Conservation (phyloP, 2,797 vertebrate genomes). For the Carduelis carduelis region DNA sequence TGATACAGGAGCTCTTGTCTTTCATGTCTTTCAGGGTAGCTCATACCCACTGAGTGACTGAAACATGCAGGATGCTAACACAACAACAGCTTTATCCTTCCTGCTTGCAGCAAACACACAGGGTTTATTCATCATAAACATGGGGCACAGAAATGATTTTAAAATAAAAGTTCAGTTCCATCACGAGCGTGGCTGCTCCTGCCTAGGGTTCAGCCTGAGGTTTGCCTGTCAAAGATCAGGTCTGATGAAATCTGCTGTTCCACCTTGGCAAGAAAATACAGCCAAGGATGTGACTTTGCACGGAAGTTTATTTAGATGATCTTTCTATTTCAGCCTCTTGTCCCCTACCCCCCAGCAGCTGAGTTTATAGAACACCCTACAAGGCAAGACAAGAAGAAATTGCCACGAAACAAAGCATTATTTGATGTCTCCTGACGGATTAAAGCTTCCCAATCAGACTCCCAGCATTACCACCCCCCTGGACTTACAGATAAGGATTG, state of each 20-base stretch:
- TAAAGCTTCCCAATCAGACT: background rate
- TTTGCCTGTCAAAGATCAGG: background rate
- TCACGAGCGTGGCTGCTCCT: background rate
- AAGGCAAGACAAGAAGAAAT: conserved; percentile 68
- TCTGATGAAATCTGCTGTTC: background rate
- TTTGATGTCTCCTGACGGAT: conserved; percentile 43
- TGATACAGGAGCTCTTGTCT: background rate
- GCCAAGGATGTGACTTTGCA: background rate
- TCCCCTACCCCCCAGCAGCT: background rate
- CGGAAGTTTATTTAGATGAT: background rate
- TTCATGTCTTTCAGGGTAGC: background rate
- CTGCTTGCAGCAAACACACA: background rate
- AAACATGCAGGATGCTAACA: background rate
- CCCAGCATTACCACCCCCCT: background rate
- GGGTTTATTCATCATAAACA: background rate
- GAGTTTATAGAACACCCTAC: conserved; percentile 30
- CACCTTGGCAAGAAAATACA: background rate
- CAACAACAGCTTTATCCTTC: background rate
- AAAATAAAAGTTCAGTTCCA: background rate
- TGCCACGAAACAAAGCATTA: conserved; percentile 55
- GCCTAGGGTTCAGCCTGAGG: background rate
- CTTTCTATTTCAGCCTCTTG: background rate
- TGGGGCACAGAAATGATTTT: background rate
- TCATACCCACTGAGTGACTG: background rate
- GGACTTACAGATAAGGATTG: background rate